Evolutionary conservation across 2,888 invertebrate genomes (phyloP).

Genomic region (Drosophila falleni): DNA sequence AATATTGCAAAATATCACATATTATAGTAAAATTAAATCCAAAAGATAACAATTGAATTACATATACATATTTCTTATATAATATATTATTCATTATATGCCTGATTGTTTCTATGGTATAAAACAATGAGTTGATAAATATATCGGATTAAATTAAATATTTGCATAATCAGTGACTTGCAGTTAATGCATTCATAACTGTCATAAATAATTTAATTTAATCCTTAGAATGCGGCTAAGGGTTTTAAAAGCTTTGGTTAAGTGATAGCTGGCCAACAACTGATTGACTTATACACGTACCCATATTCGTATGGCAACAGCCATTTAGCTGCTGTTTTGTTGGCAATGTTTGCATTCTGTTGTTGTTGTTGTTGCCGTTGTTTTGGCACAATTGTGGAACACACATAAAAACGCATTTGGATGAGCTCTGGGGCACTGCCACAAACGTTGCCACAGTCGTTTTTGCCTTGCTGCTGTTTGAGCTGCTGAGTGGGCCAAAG

Average conservation of each 20-base stretch:
- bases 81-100: too few relatives aligned
- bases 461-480: constrained; percentile 26
- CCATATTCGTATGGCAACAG: constrained; percentile 10
- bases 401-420: constrained; percentile 27
- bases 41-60: too few relatives aligned
- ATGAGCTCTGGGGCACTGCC: constrained; percentile 3
- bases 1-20: too few relatives aligned
- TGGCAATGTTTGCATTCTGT: constrained; percentile 16
- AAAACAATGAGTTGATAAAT: neutral
- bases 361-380: neutral
- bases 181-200: constrained; percentile 14
- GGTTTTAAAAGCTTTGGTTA: constrained; percentile 8
- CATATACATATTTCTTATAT: too few relatives aligned
- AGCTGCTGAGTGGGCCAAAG: constrained; percentile 43
- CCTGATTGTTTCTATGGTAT: too few relatives aligned
- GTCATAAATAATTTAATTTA: constrained; percentile 34
- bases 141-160: neutral
- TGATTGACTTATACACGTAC: constrained; percentile 13
- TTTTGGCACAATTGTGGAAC: constrained; percentile 12
- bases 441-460: constrained; percentile 5
- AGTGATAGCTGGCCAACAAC: neutral
- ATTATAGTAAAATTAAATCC: too few relatives aligned
- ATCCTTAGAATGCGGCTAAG: constrained; percentile 5
- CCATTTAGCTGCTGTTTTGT: constrained; percentile 31
- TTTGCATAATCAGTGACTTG: constrained; percentile 20